Percentiles rank a stretch among this genome's conserved stretches.
Conservation (phyloP, 2,797 vertebrate species). For the Parambassis ranga region DNA sequence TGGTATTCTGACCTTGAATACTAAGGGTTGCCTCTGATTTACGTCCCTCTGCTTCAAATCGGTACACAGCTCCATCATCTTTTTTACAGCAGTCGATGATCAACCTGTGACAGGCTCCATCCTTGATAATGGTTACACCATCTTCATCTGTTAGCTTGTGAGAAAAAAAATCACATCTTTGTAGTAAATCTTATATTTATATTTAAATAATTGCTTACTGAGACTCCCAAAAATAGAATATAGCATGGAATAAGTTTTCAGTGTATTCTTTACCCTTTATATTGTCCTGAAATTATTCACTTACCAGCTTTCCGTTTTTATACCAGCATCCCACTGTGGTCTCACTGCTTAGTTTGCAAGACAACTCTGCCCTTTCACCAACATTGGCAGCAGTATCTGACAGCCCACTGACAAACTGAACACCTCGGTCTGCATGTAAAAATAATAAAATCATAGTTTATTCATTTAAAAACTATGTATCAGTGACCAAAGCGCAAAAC, state of each 20-base stretch:
- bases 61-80: conserved; percentile 82
- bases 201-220: too few relatives aligned
- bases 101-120: conserved; percentile 81
- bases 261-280: too few relatives aligned
- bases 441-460: neutral
- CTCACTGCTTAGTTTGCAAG: conserved; percentile 83
- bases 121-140: conserved; percentile 79
- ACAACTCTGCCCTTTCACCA: conserved; percentile 78
- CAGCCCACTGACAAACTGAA: conserved; percentile 82
- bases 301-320: conserved; percentile 87
- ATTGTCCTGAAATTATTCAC: neutral
- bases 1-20: conserved; percentile 78
- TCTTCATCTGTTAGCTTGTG: conserved; percentile 79
- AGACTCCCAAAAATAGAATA: too few relatives aligned
- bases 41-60: conserved; percentile 85
- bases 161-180: conserved; percentile 6
- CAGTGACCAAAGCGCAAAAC: too few relatives aligned
- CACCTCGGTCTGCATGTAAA: conserved; percentile 52
- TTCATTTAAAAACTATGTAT: neutral
- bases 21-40: conserved; percentile 85
- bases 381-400: conserved; percentile 73
- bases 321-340: conserved; percentile 83
- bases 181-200: too few relatives aligned
- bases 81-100: conserved; percentile 77
- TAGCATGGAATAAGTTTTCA: too few relatives aligned